Evolutionary conservation across 2,888 invertebrate species (phyloP), one percentile per base, ranked within the genome.

Genomic region (Cephus spinipes): DNA sequence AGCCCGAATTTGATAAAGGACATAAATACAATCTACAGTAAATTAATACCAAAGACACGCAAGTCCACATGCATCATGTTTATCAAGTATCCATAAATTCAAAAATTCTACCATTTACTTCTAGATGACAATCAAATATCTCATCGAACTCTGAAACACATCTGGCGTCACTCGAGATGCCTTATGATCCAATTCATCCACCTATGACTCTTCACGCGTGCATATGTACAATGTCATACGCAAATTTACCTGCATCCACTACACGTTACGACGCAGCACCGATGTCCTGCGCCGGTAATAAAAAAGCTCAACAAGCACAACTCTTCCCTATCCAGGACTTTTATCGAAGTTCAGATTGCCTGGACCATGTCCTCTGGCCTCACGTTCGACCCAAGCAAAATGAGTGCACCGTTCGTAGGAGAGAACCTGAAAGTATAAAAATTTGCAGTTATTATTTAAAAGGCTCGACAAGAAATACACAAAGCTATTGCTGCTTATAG

Each of bases 151-250:
- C 71, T 40, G 40, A 77, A 78, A 75, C 75, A 76, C 76, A 35
- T 69, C 78, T 76, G 74, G 78, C 79, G 77, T 81, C 81, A 83
- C 81, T 81, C 81, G 82, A 79, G 81, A 79, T 77, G 82, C 76
- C 80, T 79, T 79, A 82, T 80, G 76, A 80, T 79, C 78, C 82
- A 81, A 84, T 84, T 83, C 40, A 40, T 40, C 15, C 40, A 40
- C 40, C 15, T 4, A 40, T 15, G 15, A 12, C 40, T 40, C 40
- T 15, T 40, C 12, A 15, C 15, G 1, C 15, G 4, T 40, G 15
- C 40, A 40, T 40, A 40, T 15, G 15, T 15, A 15, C 40, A 40
- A 15, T 15, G 4, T 4, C 1, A 15, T 15, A 1, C 15, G 15
- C 15, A 40, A 40, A 40, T 1, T 6, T 6, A 40, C 15, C 40